Evolutionary conservation across 2,888 invertebrate species (phyloP).

Genomic region (Abrostola triplasia): DNA sequence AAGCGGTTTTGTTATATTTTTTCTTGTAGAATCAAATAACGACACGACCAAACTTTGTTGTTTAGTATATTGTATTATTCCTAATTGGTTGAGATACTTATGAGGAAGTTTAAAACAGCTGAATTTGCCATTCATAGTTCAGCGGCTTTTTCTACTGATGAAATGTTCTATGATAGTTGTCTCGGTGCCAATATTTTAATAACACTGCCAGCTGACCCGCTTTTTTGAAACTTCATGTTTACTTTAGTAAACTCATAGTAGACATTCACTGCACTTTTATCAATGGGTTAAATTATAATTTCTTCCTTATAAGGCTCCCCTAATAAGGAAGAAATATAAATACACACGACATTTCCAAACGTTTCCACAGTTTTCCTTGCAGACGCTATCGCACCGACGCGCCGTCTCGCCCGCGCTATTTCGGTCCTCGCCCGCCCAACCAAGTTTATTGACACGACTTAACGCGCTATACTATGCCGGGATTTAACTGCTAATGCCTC

Average conservation of each 20-base stretch:
- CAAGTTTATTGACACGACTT: slow-evolving; percentile 85
- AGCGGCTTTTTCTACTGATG: too few relatives aligned
- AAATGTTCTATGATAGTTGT: too few relatives aligned
- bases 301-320: slow-evolving; percentile 11
- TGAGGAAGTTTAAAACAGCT: too few relatives aligned
- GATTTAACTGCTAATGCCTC: slow-evolving; percentile 70
- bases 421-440: slow-evolving; percentile 83
- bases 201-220: too few relatives aligned
- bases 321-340: slow-evolving; percentile 13
- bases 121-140: too few relatives aligned
- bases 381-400: slow-evolving; percentile 71
- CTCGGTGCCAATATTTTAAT: too few relatives aligned
- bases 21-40: too few relatives aligned
- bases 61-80: too few relatives aligned
- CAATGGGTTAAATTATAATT: background rate
- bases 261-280: background rate
- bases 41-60: too few relatives aligned
- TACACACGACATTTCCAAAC: slow-evolving; percentile 40
- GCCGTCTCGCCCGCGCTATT: slow-evolving; percentile 82
- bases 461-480: slow-evolving; percentile 67
- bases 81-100: too few relatives aligned
- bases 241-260: background rate
- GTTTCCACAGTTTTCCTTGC: slow-evolving; percentile 59
- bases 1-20: too few relatives aligned
- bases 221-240: too few relatives aligned